A percentile compares a stretch with the other conserved stretches of the same genome.
phyloP scores from a whole-genome alignment of 1,140 invertebrate species.

The Rhopalosiphum padi region DNA sequence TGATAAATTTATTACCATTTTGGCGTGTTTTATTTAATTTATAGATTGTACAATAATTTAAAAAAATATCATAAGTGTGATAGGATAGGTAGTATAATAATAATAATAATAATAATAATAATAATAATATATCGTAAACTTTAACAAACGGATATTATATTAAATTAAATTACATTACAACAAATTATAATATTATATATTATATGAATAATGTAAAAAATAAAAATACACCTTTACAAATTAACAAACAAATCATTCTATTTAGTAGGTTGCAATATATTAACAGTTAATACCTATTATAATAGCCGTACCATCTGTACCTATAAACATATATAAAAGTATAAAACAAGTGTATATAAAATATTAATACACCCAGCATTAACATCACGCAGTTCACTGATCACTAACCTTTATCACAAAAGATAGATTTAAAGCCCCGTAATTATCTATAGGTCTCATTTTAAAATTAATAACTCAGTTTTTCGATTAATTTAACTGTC shows the following conservation, averaged over 20 bases:
- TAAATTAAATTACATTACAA: background rate
- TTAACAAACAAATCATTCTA: background rate
- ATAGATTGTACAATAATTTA: background rate
- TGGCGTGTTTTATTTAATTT: background rate
- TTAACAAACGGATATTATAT: background rate
- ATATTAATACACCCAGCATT: background rate
- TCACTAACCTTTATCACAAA: background rate
- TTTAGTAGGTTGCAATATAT: background rate
- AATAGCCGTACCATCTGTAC: background rate
- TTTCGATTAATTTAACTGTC: constrained; percentile 1
- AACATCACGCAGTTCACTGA: background rate
- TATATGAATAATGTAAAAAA: background rate
- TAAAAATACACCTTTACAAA: background rate
- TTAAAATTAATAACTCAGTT: constrained; percentile 15
- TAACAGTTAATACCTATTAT: background rate
- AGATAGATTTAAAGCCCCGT: background rate
- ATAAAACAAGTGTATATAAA: background rate
- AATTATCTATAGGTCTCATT: background rate
- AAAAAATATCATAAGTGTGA: background rate
- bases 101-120: background rate
- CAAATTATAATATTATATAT: background rate
- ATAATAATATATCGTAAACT: background rate
- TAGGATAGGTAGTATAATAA: background rate
- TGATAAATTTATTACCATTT: background rate
- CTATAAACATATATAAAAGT: background rate